Conservation (phyloP, 2,888 invertebrate genomes). For the Drosophila prostipennis region DNA sequence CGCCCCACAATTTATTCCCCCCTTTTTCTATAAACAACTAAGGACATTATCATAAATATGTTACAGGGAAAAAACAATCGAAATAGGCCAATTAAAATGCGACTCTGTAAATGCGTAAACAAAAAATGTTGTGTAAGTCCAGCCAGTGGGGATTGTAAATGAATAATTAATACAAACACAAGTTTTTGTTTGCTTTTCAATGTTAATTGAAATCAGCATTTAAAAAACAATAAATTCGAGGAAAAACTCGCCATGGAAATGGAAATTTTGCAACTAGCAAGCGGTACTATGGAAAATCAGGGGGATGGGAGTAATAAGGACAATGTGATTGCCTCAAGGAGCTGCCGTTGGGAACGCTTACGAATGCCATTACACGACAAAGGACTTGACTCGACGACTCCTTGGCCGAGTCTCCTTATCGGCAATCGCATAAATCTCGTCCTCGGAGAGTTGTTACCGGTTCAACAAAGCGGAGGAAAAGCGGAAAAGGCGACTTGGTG, state of each 20-base stretch:
- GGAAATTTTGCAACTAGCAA: conserved; percentile 21
- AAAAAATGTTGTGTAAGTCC: conserved; percentile 15
- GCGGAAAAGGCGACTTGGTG: conserved; percentile 46
- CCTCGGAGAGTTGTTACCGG: conserved; percentile 79
- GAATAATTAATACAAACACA: conserved; percentile 64
- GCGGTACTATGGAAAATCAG: background rate
- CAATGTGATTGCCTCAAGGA: conserved; percentile 48
- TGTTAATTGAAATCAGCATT: conserved; percentile 75
- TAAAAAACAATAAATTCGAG: conserved; percentile 67
- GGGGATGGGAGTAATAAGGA: conserved; percentile 28
- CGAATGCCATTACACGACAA: conserved; percentile 54
- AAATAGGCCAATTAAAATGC: conserved; percentile 52
- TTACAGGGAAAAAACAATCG: conserved; percentile 15
- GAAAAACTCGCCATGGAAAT: conserved; percentile 12
- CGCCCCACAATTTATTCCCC: background rate
- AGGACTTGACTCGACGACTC: conserved; percentile 30
- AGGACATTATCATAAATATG: conserved; percentile 61
- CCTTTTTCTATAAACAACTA: conserved; percentile 13
- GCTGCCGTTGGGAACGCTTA: conserved; percentile 40
- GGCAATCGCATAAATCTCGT: conserved; percentile 79
- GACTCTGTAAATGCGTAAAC: conserved; percentile 28
- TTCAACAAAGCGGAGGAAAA: conserved; percentile 17
- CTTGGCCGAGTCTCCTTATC: conserved; percentile 60
- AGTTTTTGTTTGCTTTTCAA: conserved; percentile 38
- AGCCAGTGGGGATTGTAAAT: conserved; percentile 32